Evolutionary conservation across 2,888 invertebrate genomes (phyloP), one percentile per base, ranked within the genome.

Genomic region (Drosophila sordidula): DNA sequence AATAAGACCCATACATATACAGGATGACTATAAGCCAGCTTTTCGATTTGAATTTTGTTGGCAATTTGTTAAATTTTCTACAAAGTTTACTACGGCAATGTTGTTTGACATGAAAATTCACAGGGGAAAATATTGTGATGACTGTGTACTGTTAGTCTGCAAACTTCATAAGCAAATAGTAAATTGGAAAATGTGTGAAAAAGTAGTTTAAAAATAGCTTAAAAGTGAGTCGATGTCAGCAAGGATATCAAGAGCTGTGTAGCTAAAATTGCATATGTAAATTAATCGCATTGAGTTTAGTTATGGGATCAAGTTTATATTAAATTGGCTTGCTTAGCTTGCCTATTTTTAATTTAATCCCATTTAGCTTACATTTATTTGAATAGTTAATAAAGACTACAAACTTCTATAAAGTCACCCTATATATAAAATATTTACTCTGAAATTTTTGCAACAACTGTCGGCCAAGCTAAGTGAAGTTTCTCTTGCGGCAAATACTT

Each of bases 11-110:
- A 32, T 25, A 59, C 69, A 54, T 34, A 49, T 18, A 34, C 39
- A 49, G 36, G 11, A 44, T 32, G 63, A 16, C 49, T 55, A 55
- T 47, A 72, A 66, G 50, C 9, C 29, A 42, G 34, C 29, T 50
- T 49, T 39, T 12, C 22, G 51, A n/a, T 54, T 36, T 25, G 11
- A 25, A 38, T 12, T 25, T 0, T 39, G 44, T 32, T 38, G 11
- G 14, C 50, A 54, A 73, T 52, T 61, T 41, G 32, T 49, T 50
- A n/a, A 11, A 29, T 44, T 51, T 32, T 36, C 12, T 32, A 12
- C 22, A n/a, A 18, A 36, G 26, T 4, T 11, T 18, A 6, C 36
- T 9, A 29, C 9, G 9, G 3, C 9, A 29, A 9, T 29, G 29
- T 29, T 29, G 29, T 29, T 9, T 29, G 29, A 9, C 29, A 29